Percentiles rank a stretch among this genome's conserved stretches.
Conservation (phyloP, 53 echinoderm and acorn worm species). For the Antedon mediterranea region DNA sequence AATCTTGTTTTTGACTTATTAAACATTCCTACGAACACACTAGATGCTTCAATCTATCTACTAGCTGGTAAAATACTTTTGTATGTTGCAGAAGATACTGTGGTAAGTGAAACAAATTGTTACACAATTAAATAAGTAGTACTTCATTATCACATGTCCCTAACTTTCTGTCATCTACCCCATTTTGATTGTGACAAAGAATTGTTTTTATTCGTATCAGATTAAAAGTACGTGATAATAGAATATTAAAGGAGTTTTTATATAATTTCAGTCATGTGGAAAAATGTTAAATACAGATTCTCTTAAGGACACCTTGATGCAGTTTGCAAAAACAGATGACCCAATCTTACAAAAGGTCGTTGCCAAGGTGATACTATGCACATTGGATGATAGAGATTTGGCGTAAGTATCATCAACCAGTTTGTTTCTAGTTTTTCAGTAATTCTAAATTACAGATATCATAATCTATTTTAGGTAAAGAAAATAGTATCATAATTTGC, state of each 20-base stretch:
- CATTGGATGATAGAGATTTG: slow-evolving; percentile 50
- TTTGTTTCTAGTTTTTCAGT: too few relatives aligned
- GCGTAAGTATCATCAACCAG: slow-evolving; percentile 40
- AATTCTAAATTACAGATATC: too few relatives aligned
- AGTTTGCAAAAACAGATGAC: slow-evolving; percentile 72
- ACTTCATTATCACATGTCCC: too few relatives aligned
- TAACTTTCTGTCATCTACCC: too few relatives aligned
- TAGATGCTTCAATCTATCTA: slow-evolving; percentile 64
- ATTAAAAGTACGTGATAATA: too few relatives aligned
- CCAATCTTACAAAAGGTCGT: slow-evolving; percentile 84
- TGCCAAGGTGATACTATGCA: slow-evolving; percentile 63
- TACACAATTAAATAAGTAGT: too few relatives aligned
- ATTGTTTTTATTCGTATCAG: too few relatives aligned
- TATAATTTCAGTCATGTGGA: slow-evolving; percentile 47
- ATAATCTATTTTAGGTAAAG: too few relatives aligned
- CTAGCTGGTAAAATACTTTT: slow-evolving; percentile 74
- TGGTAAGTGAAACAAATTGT: slow-evolving; percentile 17
- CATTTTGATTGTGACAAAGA: too few relatives aligned
- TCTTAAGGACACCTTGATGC: slow-evolving; percentile 41
- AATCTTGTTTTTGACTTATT: slow-evolving; percentile 43
- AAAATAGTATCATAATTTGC: too few relatives aligned
- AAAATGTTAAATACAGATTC: slow-evolving; percentile 36
- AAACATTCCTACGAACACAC: slow-evolving; percentile 32
- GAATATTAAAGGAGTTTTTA: too few relatives aligned
- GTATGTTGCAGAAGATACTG: slow-evolving; percentile 73